Conservation (phyloP, 2,888 invertebrate genomes). For the Acleris laterana region DNA sequence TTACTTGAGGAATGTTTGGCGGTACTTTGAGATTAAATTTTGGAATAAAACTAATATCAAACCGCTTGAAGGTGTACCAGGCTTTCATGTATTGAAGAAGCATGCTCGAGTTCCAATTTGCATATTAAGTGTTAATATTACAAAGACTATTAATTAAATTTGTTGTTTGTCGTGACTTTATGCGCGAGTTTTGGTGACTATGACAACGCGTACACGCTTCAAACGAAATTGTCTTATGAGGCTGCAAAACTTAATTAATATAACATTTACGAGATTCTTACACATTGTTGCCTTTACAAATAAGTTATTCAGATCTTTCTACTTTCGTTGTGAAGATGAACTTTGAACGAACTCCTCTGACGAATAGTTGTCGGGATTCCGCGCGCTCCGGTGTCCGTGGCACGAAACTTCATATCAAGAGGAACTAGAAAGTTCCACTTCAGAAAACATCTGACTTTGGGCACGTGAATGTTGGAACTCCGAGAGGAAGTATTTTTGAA, state of each 20-base stretch:
- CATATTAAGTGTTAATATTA: conserved; percentile 17
- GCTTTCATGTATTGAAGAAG: conserved; percentile 1
- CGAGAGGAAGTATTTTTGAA: conserved; percentile 25
- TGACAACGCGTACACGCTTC: conserved; percentile 1
- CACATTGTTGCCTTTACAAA: too few relatives aligned
- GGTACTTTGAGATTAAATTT: conserved; percentile 26
- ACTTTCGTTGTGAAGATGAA: background rate
- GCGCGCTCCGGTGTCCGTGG: conserved; percentile 11
- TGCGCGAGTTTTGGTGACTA: conserved; percentile 8
- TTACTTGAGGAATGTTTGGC: conserved; percentile 27
- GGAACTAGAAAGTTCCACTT: conserved; percentile 21
- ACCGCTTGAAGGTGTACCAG: conserved; percentile 7
- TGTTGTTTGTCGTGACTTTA: conserved; percentile 20
- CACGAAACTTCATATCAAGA: conserved; percentile 30
- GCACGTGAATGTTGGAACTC: conserved; percentile 21
- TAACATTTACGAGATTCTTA: too few relatives aligned
- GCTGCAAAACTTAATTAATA: background rate
- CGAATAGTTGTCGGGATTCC: conserved; percentile 8
- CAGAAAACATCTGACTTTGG: conserved; percentile 30
- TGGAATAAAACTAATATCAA: conserved; percentile 31
- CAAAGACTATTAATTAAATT: conserved; percentile 28
- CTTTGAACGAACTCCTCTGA: conserved; percentile 16
- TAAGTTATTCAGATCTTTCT: too few relatives aligned
- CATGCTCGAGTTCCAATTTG: conserved; percentile 19
- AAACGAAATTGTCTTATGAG: background rate